phyloP scores from a whole-genome alignment of 2,797 vertebrate genomes.

The Mallotus villosus region DNA sequence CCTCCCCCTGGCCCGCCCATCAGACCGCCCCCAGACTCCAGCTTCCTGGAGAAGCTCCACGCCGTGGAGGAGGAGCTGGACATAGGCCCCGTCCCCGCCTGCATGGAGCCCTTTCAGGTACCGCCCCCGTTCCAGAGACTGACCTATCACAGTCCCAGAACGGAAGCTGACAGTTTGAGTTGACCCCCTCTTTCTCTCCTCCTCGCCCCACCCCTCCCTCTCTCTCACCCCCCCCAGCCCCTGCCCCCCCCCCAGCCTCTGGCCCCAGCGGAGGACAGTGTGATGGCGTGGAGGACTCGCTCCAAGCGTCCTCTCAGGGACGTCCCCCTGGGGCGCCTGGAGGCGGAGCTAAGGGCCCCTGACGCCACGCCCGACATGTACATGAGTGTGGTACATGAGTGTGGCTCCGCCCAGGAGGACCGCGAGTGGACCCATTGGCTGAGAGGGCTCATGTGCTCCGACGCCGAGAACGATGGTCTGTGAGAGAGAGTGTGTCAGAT shows the following conservation, averaged over 20 bases:
- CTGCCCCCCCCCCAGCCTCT: constrained; percentile 39
- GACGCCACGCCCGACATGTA: constrained; percentile 97
- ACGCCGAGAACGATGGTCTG: constrained; percentile 87
- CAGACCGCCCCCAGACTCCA: constrained; percentile 62
- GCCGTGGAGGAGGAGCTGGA: constrained; percentile 85
- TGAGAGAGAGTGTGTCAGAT: background rate
- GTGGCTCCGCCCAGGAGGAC: constrained; percentile 81
- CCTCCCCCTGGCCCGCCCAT: constrained; percentile 45
- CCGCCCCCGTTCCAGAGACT: background rate
- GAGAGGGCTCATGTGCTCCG: constrained; percentile 86
- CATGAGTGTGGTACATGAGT: no score
- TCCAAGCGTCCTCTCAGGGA: constrained; percentile 90
- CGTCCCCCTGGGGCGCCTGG: constrained; percentile 86
- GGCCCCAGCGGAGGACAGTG: constrained; percentile 68
- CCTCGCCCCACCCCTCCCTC: background rate
- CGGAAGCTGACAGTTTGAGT: background rate
- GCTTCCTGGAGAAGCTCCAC: constrained; percentile 85
- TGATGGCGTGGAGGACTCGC: constrained; percentile 89
- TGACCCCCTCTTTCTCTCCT: background rate
- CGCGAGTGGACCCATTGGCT: constrained; percentile 94
- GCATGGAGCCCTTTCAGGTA: constrained; percentile 84
- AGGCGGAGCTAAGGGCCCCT: constrained; percentile 89
- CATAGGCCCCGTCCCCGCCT: constrained; percentile 72
- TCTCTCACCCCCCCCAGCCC: background rate
- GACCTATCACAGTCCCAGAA: background rate